Percentiles rank a stretch among this genome's conserved stretches.
phyloP scores from a whole-genome alignment of 2,797 vertebrate species.

The Melanotaenia maccullochi region DNA sequence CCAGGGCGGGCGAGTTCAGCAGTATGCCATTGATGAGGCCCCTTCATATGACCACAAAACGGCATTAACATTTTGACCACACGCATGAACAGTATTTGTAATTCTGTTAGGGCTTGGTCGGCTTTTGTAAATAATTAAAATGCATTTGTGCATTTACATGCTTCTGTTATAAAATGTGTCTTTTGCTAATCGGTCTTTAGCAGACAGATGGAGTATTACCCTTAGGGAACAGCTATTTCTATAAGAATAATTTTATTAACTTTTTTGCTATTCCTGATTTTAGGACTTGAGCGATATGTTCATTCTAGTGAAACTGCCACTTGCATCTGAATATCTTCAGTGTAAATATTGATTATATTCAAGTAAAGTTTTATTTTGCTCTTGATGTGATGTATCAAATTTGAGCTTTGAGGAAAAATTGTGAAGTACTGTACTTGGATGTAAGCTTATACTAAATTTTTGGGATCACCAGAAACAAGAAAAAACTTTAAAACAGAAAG shows the following conservation, averaged over 20 bases:
- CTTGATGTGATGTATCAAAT: conserved; percentile 4
- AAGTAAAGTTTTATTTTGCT: neutral
- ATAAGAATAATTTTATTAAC: neutral
- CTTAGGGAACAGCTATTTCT: conserved; percentile 13
- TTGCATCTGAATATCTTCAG: neutral
- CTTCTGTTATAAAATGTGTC: conserved; percentile 26
- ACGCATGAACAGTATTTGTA: conserved; percentile 41
- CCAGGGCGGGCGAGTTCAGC: conserved; percentile 74
- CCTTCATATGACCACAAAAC: conserved; percentile 62
- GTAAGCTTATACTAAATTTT: neutral
- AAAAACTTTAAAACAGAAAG: neutral
- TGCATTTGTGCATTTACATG: conserved; percentile 15
- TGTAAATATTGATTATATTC: neutral
- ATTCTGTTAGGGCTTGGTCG: conserved; percentile 45
- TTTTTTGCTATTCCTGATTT: neutral
- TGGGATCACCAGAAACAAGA: no score
- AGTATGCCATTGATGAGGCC: conserved; percentile 73
- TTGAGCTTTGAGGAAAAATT: neutral
- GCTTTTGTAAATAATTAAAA: conserved; percentile 63
- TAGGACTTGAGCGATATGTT: neutral
- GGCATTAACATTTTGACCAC: conserved; percentile 57
- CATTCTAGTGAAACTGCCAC: neutral
- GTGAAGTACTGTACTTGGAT: neutral
- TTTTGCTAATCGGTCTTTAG: conserved; percentile 16
- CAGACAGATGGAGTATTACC: neutral